Evolutionary conservation across 92 coral and sea anemone genomes (phyloP), one percentile per base, ranked within the genome.

Genomic region (Meandrina meandrites): DNA sequence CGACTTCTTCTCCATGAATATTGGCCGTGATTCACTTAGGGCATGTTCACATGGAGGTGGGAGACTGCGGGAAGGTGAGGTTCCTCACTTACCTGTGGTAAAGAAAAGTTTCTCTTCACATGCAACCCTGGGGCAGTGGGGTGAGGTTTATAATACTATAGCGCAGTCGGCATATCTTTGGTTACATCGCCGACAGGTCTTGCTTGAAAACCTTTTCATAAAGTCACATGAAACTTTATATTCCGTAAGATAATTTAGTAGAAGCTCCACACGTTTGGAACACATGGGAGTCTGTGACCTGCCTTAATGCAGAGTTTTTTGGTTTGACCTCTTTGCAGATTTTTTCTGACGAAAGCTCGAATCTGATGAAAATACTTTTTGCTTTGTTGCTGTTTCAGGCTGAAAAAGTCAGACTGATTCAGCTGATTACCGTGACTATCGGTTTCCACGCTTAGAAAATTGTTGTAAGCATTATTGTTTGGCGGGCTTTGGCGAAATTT

Each of bases 171-270:
- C 79, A 40, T 7, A 7, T 75, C 79, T 75, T 40, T 75, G 79
- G 28, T 34, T 7, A 75, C 79, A 75, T 75, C 79, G 79, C 79
- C 57, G 79, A 31, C 79, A 75, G 57, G n/a, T 75, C 79, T 48
- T 75, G 79, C 79, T 75, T 2, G 79, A 75, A 75, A 75, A 30
- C 53, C 79, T 75, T 35, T 75, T 40, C 57, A 75, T 75, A 48
- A 0, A 75, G 79, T 75, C 79, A 48, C 79, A 75, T 32, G 50
- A 14, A 75, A 75, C 50, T 31, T 75, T 75, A 40, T 75, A 75
- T 45, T 75, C 79, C 14, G 28, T 75, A 75, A 75, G 13, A 75
- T 75, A 75, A 30, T 75, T 75, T 40, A 77, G 28, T 1, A 77
- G 81, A 77, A 77, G 81, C 42, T 77, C 5, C 58, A 77, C 58